Conservation (phyloP, 2,113 vertebrate genomes). For the Nematolebias whitei region DNA sequence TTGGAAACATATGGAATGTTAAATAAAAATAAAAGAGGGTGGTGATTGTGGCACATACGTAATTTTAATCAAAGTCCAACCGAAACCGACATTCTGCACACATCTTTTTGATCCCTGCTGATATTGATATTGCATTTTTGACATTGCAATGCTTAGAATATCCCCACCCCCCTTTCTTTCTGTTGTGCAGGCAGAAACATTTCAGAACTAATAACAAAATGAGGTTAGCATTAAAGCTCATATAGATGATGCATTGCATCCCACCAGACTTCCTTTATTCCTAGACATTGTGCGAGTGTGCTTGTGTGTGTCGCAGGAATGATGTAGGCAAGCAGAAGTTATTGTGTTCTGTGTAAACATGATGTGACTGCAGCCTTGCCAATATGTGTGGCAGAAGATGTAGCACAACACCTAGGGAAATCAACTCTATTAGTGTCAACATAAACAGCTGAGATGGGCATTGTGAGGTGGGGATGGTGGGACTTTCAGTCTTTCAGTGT, state of each 20-base stretch:
- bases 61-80: not conserved
- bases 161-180: slow-evolving; percentile 31
- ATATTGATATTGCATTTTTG: slow-evolving; percentile 21
- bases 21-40: not conserved
- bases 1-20: not conserved
- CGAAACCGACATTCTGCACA: slow-evolving; percentile 1
- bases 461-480: slow-evolving; percentile 36
- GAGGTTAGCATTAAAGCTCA: slow-evolving; percentile 71
- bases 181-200: slow-evolving; percentile 45
- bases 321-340: slow-evolving; percentile 70
- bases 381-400: slow-evolving; percentile 74
- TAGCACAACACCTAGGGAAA: slow-evolving; percentile 76
- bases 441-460: slow-evolving; percentile 55
- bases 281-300: slow-evolving; percentile 38
- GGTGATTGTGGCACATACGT: not conserved
- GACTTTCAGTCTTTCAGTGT: slow-evolving; percentile 20
- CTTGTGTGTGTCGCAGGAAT: slow-evolving; percentile 47
- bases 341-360: slow-evolving; percentile 79
- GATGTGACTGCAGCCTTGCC: slow-evolving; percentile 71
- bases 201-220: slow-evolving; percentile 69
- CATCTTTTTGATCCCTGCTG: slow-evolving; percentile 48
- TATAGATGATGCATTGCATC: slow-evolving; percentile 64
- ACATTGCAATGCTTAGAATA: slow-evolving; percentile 60
- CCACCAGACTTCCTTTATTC: slow-evolving; percentile 57
- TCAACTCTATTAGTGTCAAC: slow-evolving; percentile 77